Conservation (phyloP, 1,140 invertebrate genomes). For the Copidosoma floridanum region DNA sequence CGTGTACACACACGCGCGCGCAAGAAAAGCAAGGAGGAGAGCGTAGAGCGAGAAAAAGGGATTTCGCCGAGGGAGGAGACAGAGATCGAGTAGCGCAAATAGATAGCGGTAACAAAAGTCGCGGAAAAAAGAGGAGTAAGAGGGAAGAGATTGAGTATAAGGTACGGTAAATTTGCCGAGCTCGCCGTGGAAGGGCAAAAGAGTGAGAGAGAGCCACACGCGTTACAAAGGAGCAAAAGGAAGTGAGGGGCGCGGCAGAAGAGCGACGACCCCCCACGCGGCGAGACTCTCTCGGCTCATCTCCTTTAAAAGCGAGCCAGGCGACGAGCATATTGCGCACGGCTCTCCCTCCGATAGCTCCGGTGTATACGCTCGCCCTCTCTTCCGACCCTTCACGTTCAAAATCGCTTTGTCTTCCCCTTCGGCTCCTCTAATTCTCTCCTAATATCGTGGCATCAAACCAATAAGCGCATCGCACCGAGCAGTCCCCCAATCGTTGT, state of each 20-base stretch:
- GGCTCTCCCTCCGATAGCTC: background rate
- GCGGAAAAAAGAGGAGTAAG: background rate
- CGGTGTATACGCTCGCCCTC: no score
- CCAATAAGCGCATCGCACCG: constrained; percentile 20
- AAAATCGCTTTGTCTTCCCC: constrained; percentile 22
- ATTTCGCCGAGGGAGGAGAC: background rate
- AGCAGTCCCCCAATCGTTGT: no score
- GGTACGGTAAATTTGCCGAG: constrained; percentile 5
- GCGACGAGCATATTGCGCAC: constrained; percentile 1
- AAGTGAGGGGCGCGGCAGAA: background rate
- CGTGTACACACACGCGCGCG: no score
- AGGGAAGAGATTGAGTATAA: background rate
- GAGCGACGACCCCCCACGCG: no score
- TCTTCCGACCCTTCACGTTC: constrained; percentile 8
- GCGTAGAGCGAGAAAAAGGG: no score
- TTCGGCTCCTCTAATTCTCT: constrained; percentile 23
- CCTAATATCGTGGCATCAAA: constrained; percentile 22
- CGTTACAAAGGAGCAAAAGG: no score
- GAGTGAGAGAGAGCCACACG: no score
- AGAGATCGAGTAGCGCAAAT: constrained; percentile 9
- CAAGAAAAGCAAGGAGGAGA: no score
- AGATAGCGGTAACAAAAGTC: constrained; percentile 9
- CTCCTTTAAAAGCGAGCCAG: constrained; percentile 18
- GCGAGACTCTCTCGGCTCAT: constrained; percentile 13
- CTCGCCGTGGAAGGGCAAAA: no score